phyloP scores from a whole-genome alignment of 2,797 vertebrate species.

The Leptodactylus fallax region DNA sequence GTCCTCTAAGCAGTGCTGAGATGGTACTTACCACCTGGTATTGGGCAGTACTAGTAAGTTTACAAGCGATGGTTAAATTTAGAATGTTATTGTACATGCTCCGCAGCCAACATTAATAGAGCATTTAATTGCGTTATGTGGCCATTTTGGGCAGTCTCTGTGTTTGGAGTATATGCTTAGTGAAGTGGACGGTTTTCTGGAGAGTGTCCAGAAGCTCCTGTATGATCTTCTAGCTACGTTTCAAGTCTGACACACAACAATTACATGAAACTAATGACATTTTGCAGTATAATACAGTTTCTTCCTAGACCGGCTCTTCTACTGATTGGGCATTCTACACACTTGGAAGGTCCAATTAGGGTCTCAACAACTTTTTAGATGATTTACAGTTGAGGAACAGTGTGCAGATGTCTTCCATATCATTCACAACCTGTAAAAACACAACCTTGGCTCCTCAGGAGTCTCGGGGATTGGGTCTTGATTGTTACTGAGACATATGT shows the following conservation, averaged over 20 bases:
- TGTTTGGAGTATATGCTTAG: constrained; percentile 24
- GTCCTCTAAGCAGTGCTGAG: background rate
- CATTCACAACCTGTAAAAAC: background rate
- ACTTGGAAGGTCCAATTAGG: background rate
- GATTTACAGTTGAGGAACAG: background rate
- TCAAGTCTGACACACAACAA: background rate
- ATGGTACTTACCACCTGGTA: constrained; percentile 1
- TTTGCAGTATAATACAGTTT: background rate
- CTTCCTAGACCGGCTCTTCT: background rate
- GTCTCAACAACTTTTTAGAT: background rate
- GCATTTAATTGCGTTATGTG: constrained; percentile 14
- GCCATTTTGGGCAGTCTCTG: constrained; percentile 3
- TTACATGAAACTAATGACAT: background rate
- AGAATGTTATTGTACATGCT: constrained; percentile 32
- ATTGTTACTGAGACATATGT: background rate
- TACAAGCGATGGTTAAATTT: constrained; percentile 19
- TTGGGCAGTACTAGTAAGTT: background rate
- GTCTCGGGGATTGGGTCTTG: background rate
- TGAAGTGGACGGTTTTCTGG: constrained; percentile 14
- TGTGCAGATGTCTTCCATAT: background rate
- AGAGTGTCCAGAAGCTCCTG: background rate
- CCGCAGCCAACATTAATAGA: constrained; percentile 36
- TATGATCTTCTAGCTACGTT: background rate
- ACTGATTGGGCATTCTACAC: background rate
- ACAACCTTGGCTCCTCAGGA: background rate